These are phyloP conservation scores for Drosophila teissieri DNA, from an alignment of 1,140 invertebrate genomes.

Conservation along the genomic window DNA sequence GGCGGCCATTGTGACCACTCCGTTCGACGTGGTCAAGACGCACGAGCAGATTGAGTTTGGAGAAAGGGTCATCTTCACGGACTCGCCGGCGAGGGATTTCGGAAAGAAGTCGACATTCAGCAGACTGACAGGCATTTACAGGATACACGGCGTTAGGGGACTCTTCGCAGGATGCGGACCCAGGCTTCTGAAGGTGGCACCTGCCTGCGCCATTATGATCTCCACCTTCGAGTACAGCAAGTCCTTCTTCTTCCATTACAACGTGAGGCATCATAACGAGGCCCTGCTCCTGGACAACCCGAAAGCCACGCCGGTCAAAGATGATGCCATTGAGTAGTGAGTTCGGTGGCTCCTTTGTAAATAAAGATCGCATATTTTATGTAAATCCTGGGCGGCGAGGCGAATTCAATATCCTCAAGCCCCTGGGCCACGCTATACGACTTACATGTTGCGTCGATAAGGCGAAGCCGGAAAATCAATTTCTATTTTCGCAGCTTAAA, in stretches of 20 bases:
- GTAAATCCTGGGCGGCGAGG: constrained; percentile 2
- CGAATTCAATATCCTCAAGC: constrained; percentile 42
- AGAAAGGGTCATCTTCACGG: constrained; percentile 91
- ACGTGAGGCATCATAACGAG: constrained; percentile 85
- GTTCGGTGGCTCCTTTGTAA: constrained; percentile 11
- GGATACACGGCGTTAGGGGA: constrained; percentile 88
- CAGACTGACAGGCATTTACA: constrained; percentile 88
- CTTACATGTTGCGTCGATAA: constrained; percentile 26
- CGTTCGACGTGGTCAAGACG: constrained; percentile 99
- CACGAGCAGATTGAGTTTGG: constrained; percentile 98
- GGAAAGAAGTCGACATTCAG: constrained; percentile 70
- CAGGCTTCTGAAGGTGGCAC: constrained; percentile 95
- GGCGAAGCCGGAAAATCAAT: constrained; percentile 43
- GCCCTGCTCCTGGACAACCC: constrained; percentile 51
- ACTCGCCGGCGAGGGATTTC: constrained; percentile 84
- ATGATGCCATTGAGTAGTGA: constrained; percentile 52
- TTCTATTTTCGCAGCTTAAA: constrained; percentile 26
- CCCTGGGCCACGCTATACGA: constrained; percentile 9
- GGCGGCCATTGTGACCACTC: constrained; percentile 95
- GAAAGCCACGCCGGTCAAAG: constrained; percentile 27
- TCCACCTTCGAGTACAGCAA: constrained; percentile 98
- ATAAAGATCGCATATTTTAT: constrained; percentile 46
- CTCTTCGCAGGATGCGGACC: constrained; percentile 94
- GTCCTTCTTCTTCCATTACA: constrained; percentile 90
- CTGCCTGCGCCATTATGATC: constrained; percentile 99